Evolutionary conservation across 1,140 invertebrate species (phyloP), one percentile per base, ranked within the genome.

Genomic region (Hormaphis cornu): DNA sequence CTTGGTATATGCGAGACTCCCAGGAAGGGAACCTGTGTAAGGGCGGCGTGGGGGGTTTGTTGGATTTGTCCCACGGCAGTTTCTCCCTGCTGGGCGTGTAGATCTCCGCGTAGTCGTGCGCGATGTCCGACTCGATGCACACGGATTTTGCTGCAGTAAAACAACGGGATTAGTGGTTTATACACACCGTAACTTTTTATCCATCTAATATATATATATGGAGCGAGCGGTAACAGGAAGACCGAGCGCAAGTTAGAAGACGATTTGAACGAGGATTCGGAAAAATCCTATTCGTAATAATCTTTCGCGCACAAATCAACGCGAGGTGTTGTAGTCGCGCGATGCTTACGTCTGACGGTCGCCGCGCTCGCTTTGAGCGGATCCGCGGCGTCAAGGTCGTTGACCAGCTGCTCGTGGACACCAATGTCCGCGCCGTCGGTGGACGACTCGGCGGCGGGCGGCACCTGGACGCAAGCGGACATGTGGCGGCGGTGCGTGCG

Each of bases 1-100:
- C 74, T 80, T 89, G 88, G 78, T 96, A 96, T 74, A 95, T 95
- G 79, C 92, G 87, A n/a, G 91, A 90, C 79, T 95, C 91, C 92
- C 91, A 93, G 72, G 89, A 91, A 2, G 90, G 90, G 77, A 93
- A 93, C 74, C 88, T 82, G 76, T 95, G 92, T 44, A 95, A 76
- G 0, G 93, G 93, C 22, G 92, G 92, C 1, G 92, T 95, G 0
- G 93, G 93, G 1, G 91, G 89, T 72, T 88, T 82, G 33, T 44
- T 54, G 22, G 26, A 14, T 58, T 72, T 73, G 22, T 75, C 74
- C 75, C 74, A 75, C 4, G 61, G 54, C 5, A 70, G 50, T 80
- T 81, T 82, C 79, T 93, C 91, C 75, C 89, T 85, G 73, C 88
- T 91, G 0, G 91, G 91, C n/a, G 91, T 95, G 74, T 94, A 94